These are phyloP conservation scores for Beaufortia kweichowensis DNA, from an alignment of 2,113 vertebrate genomes.

Conservation along the genomic window DNA sequence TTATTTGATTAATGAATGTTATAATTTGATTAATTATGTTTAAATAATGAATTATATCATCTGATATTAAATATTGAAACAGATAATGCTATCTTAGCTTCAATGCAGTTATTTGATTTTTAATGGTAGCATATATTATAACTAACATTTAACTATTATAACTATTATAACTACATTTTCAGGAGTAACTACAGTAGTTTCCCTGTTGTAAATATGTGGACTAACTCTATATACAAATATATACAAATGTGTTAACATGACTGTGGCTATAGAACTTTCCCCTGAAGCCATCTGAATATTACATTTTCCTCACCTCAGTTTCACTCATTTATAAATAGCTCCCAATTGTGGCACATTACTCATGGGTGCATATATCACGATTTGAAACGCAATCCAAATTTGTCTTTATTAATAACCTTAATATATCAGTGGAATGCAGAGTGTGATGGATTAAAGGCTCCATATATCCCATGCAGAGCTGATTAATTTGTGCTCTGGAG, in stretches of 20 bases:
- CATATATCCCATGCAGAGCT: conserved; percentile 74
- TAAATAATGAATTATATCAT: too few species aligned
- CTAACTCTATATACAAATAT: not conserved
- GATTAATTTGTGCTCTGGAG: conserved; percentile 71
- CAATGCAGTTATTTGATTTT: too few species aligned
- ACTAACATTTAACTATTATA: too few species aligned
- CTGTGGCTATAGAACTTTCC: not conserved
- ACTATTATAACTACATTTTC: not conserved
- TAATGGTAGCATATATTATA: too few species aligned
- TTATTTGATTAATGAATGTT: too few species aligned
- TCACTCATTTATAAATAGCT: conserved; percentile 10
- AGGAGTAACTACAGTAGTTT: not conserved
- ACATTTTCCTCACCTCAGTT: conserved; percentile 4
- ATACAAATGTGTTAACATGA: not conserved
- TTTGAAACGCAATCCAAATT: conserved; percentile 60
- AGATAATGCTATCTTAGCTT: too few species aligned
- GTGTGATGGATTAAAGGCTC: conserved; percentile 76
- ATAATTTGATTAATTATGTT: too few species aligned
- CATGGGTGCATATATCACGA: conserved; percentile 26
- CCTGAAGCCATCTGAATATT: not conserved
- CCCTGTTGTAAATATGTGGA: not conserved
- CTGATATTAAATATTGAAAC: too few species aligned
- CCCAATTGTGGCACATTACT: conserved; percentile 30
- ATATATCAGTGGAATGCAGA: conserved; percentile 71
- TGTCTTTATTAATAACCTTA: conserved; percentile 73